Conservation (phyloP, 2,888 invertebrate species). For the Cactoblastis cactorum region DNA sequence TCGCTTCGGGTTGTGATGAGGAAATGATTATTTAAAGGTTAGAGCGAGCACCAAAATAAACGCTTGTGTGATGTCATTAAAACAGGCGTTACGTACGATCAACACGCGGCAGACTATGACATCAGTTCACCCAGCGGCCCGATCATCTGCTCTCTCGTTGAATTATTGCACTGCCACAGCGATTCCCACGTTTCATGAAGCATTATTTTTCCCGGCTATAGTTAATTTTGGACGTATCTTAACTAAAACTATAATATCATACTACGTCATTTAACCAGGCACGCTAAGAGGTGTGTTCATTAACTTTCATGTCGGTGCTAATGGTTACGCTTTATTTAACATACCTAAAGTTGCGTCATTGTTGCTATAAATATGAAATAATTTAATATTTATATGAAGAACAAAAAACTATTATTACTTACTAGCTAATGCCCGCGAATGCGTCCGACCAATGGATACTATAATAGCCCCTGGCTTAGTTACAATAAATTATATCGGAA, state of each 20-base stretch:
- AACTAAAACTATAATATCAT: conserved; percentile 1
- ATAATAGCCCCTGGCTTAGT: no score
- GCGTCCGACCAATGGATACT: no score
- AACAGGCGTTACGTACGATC: conserved; percentile 63
- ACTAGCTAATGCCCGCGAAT: no score
- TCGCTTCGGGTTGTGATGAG: conserved; percentile 46
- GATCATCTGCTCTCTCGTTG: conserved; percentile 53
- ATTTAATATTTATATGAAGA: conserved; percentile 14
- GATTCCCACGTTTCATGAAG: conserved; percentile 43
- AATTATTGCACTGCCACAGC: conserved; percentile 45
- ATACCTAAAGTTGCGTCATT: conserved; percentile 11
- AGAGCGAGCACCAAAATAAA: conserved; percentile 66
- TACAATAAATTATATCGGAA: no score
- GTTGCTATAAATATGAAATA: conserved; percentile 6
- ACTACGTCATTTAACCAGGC: conserved; percentile 8
- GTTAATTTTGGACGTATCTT: conserved; percentile 22
- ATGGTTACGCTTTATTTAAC: conserved; percentile 10
- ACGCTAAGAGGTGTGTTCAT: conserved; percentile 5
- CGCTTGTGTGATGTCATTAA: conserved; percentile 71
- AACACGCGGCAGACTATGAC: conserved; percentile 67
- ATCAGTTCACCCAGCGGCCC: conserved; percentile 57
- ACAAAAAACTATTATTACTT: conserved; percentile 23
- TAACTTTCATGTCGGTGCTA: conserved; percentile 7
- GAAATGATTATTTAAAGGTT: conserved; percentile 67
- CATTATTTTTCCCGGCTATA: conserved; percentile 30